Percentiles rank a stretch among this genome's conserved stretches.
phyloP scores from a whole-genome alignment of 2,113 vertebrate genomes.

The Chaenocephalus aceratus region DNA sequence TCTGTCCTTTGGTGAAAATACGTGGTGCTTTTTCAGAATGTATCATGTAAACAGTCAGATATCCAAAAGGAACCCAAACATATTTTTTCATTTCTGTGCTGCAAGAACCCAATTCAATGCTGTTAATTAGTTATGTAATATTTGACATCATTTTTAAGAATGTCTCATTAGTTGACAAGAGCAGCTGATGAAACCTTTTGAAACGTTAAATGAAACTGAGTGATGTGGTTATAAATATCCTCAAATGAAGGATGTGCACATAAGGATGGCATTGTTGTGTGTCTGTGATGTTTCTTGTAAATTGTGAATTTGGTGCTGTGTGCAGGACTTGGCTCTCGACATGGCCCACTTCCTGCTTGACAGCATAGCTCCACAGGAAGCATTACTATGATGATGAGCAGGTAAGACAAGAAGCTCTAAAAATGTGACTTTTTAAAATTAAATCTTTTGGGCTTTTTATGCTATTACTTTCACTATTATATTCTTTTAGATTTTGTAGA shows the following conservation, averaged over 20 bases:
- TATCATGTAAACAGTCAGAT: not conserved
- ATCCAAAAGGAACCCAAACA: not conserved
- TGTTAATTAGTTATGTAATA: not conserved
- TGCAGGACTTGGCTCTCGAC: constrained; percentile 87
- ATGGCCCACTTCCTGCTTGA: constrained; percentile 88
- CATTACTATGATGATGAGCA: constrained; percentile 81
- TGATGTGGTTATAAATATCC: too few relatives aligned
- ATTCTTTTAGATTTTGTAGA: too few relatives aligned
- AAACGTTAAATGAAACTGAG: not conserved
- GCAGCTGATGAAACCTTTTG: not conserved
- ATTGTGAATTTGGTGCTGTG: constrained; percentile 12
- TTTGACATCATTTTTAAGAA: not conserved
- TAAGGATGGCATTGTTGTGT: not conserved
- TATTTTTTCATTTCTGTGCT: not conserved
- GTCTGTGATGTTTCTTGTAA: not conserved
- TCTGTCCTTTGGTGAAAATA: not conserved
- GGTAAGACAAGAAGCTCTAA: constrained; percentile 19
- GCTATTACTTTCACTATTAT: not conserved
- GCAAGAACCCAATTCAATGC: not conserved
- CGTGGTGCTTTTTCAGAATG: not conserved
- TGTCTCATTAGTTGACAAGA: not conserved
- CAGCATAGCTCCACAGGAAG: constrained; percentile 86
- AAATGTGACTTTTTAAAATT: not conserved
- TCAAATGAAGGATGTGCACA: too few relatives aligned
- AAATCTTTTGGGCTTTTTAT: not conserved